A percentile compares a stretch with the other conserved stretches of the same genome.
Conservation (phyloP, 2,888 invertebrate genomes). For the Byasa hedistus region DNA sequence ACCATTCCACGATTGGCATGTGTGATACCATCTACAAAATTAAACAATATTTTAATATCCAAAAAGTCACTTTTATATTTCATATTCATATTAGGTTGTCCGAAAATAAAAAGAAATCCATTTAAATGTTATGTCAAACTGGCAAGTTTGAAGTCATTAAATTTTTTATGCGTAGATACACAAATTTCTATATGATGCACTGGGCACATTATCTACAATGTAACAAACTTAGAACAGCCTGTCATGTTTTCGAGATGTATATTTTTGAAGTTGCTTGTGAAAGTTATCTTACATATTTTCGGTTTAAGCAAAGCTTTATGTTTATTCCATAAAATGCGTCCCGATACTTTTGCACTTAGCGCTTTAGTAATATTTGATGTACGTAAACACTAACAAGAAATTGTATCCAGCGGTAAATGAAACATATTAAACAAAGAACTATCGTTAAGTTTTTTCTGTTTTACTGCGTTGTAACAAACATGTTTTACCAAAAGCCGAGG, state of each 20-base stretch:
- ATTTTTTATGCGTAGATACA: not conserved
- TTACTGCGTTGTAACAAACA: not conserved
- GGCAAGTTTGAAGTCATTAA: not conserved
- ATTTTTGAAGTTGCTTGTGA: not conserved
- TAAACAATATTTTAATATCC: not conserved
- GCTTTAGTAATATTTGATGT: too few species aligned
- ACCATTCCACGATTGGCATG: slow-evolving; percentile 93
- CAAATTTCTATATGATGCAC: too few species aligned
- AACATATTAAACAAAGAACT: not conserved
- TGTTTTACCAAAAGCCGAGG: not conserved
- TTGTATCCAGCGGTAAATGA: not conserved
- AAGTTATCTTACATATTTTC: too few species aligned
- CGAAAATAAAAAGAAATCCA: too few species aligned
- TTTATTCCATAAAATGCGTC: too few species aligned
- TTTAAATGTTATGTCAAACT: too few species aligned
- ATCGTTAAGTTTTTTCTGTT: not conserved
- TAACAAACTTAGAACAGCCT: not conserved
- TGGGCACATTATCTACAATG: not conserved
- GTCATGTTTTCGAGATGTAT: not conserved
- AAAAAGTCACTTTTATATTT: too few species aligned
- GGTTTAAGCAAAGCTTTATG: too few species aligned
- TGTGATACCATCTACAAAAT: slow-evolving; percentile 88
- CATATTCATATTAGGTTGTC: too few species aligned
- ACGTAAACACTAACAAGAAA: not conserved
- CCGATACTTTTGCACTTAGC: too few species aligned